Conservation (phyloP, 2,888 invertebrate species). For the Thera obeliscata region DNA sequence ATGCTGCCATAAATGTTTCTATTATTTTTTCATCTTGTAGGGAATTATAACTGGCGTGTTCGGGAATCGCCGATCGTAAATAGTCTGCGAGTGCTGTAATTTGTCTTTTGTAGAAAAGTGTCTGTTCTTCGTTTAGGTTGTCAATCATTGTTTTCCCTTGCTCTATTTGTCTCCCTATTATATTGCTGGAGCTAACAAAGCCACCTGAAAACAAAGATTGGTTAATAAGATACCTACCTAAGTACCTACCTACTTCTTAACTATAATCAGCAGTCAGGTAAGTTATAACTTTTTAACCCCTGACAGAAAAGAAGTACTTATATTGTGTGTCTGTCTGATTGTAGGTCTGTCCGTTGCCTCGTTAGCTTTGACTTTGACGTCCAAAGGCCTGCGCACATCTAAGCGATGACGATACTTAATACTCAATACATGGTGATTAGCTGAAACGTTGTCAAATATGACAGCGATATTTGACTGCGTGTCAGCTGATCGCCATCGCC, state of each 20-base stretch:
- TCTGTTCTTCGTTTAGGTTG: constrained; percentile 86
- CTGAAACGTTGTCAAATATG: too few species aligned
- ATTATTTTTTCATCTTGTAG: constrained; percentile 84
- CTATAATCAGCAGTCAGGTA: background rate
- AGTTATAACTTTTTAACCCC: too few species aligned
- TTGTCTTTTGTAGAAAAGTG: constrained; percentile 86
- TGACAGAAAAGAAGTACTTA: too few species aligned
- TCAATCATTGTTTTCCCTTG: constrained; percentile 87
- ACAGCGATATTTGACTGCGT: too few species aligned
- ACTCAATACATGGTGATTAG: too few species aligned
- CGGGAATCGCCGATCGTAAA: constrained; percentile 72
- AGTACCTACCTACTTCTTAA: background rate
- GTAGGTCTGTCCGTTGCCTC: too few species aligned
- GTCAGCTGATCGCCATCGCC: too few species aligned
- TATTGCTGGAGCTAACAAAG: constrained; percentile 87
- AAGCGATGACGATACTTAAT: too few species aligned
- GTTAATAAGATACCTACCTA: background rate
- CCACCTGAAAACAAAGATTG: constrained; percentile 81
- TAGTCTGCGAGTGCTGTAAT: constrained; percentile 87
- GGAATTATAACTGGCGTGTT: constrained; percentile 72
- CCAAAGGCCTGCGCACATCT: too few species aligned
- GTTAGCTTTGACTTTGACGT: too few species aligned
- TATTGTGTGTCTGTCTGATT: too few species aligned
- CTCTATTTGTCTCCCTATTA: constrained; percentile 86
- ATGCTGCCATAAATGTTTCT: constrained; percentile 85